phyloP scores from a whole-genome alignment of 2,888 invertebrate genomes.

The Drosophila borborema region DNA sequence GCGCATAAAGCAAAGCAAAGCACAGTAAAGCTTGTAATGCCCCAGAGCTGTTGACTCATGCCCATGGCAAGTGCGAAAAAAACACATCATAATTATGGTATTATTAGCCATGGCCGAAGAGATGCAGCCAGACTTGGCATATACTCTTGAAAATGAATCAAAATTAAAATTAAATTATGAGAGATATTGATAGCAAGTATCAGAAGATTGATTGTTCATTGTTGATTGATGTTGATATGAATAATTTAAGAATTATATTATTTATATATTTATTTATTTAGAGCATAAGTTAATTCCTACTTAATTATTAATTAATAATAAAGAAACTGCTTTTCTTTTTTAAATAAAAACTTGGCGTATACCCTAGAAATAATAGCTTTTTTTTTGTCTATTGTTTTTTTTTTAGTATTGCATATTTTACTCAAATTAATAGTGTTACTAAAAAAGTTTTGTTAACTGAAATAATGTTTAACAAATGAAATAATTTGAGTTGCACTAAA shows the following conservation, averaged over 20 bases:
- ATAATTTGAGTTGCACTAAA: too few species aligned
- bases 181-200: background rate
- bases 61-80: conserved; percentile 63
- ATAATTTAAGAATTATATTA: background rate
- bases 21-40: conserved; percentile 53
- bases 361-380: too few species aligned
- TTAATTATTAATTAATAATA: too few species aligned
- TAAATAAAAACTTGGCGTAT: too few species aligned
- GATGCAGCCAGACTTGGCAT: background rate
- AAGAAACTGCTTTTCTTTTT: too few species aligned
- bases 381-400: too few species aligned
- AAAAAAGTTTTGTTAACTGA: background rate
- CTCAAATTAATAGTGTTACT: too few species aligned
- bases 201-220: background rate
- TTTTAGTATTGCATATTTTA: too few species aligned
- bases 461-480: background rate
- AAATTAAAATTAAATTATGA: background rate
- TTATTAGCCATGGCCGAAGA: conserved; percentile 40
- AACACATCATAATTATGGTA: conserved; percentile 65
- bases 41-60: conserved; percentile 68
- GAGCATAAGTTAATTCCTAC: too few species aligned
- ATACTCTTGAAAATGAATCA: conserved; percentile 25
- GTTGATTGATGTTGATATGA: background rate
- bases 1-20: conserved; percentile 58
- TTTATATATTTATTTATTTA: too few species aligned